Percentiles rank a stretch among this genome's conserved stretches.
Conservation (phyloP, 2,113 vertebrate species). For the Picathartes gymnocephalus region DNA sequence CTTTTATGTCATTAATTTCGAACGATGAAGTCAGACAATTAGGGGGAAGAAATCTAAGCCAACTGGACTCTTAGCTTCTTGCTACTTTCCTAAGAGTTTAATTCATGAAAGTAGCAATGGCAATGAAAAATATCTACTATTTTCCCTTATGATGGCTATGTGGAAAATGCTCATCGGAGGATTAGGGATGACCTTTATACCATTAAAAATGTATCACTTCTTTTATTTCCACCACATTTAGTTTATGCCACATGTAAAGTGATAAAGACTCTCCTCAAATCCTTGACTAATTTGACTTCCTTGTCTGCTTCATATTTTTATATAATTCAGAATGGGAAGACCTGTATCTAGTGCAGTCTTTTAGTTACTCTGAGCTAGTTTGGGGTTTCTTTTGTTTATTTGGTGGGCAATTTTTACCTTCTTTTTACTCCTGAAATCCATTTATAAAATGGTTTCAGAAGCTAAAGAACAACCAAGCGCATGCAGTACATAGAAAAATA, state of each 20-base stretch:
- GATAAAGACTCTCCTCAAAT: neutral
- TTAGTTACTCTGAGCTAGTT: neutral
- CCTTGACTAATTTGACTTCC: neutral
- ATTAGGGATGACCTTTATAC: neutral
- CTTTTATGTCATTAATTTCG: neutral
- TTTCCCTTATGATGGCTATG: neutral
- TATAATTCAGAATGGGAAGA: neutral
- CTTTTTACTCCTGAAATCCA: neutral
- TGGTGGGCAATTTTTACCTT: fast-evolving
- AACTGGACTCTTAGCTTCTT: neutral
- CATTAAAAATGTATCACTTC: neutral
- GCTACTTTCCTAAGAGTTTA: neutral
- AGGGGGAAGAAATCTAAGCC: neutral
- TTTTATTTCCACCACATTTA: neutral
- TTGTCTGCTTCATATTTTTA: neutral
- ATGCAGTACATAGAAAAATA: neutral
- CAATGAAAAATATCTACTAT: neutral
- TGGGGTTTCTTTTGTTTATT: neutral
- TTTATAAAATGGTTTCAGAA: neutral
- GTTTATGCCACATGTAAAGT: neutral
- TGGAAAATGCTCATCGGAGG: neutral
- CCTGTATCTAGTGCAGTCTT: neutral
- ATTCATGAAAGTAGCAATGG: neutral
- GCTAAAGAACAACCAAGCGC: neutral
- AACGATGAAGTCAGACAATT: neutral